These are phyloP conservation scores for Triplophysa bombifrons DNA, from an alignment of 2,797 vertebrate species.

Conservation along the genomic window DNA sequence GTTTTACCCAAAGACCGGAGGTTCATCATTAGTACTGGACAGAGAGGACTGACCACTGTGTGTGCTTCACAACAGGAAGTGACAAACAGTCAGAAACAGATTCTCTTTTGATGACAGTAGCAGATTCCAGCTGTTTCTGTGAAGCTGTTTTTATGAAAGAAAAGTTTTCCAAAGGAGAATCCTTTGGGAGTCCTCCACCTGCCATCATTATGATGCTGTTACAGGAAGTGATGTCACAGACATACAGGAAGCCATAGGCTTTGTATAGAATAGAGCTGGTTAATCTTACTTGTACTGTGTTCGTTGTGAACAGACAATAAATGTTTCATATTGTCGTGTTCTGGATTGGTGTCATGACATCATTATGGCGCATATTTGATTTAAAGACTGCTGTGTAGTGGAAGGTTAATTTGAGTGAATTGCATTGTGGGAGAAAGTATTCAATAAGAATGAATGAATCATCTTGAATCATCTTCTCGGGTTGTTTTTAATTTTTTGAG, in stretches of 20 bases:
- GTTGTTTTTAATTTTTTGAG: too few species aligned
- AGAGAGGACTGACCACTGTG: background rate
- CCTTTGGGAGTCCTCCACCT: constrained; percentile 43
- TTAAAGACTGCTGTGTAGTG: too few species aligned
- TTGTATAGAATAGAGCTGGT: too few species aligned
- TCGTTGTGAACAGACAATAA: too few species aligned
- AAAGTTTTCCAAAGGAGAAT: background rate
- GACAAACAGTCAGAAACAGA: background rate
- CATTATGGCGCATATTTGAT: too few species aligned
- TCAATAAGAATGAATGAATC: too few species aligned
- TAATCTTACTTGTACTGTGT: too few species aligned
- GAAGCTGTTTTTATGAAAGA: too few species aligned
- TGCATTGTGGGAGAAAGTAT: too few species aligned
- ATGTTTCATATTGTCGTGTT: background rate
- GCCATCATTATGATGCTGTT: constrained; percentile 6
- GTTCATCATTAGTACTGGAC: constrained; percentile 1
- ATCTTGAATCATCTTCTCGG: too few species aligned
- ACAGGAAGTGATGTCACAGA: constrained; percentile 31
- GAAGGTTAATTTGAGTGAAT: too few species aligned
- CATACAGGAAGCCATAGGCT: background rate
- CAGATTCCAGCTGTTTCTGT: background rate
- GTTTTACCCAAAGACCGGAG: background rate
- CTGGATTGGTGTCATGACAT: background rate
- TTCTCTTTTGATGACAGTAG: too few species aligned
- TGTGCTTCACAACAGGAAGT: constrained; percentile 8